Conservation (phyloP, 2,113 vertebrate genomes). For the Recurvirostra avosetta region DNA sequence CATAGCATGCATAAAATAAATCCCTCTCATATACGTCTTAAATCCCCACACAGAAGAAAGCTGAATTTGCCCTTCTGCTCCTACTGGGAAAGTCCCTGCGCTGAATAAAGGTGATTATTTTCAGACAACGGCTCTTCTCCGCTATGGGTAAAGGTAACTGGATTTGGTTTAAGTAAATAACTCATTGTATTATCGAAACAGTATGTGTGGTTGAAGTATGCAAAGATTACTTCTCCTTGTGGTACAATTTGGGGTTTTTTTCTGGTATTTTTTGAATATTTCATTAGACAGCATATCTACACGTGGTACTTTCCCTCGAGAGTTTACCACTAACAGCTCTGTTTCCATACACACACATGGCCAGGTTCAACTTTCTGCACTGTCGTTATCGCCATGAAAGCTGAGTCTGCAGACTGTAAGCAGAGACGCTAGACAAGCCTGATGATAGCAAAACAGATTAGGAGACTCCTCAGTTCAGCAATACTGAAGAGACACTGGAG, state of each 20-base stretch:
- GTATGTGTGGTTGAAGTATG: not conserved
- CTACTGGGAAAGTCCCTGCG: not conserved
- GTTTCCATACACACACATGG: not conserved
- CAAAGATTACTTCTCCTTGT: not conserved
- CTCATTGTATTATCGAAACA: not conserved
- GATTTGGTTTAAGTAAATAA: not conserved
- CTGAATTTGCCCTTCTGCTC: not conserved
- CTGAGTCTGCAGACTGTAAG: not conserved
- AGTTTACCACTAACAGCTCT: not conserved
- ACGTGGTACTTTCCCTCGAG: fast-evolving
- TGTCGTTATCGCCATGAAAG: not conserved
- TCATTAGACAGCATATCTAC: not conserved
- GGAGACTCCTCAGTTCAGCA: not conserved
- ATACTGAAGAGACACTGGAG: not conserved
- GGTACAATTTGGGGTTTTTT: not conserved
- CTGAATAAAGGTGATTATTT: not conserved
- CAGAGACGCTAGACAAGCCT: not conserved
- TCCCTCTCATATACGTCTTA: not conserved
- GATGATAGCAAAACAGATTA: not conserved
- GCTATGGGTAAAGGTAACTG: not conserved
- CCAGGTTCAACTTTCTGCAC: not conserved
- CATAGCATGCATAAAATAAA: not conserved
- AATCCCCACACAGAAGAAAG: not conserved
- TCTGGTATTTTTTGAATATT: not conserved
- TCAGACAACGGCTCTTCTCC: not conserved